Evolutionary conservation across 2,888 invertebrate genomes (phyloP), one percentile per base, ranked within the genome.

Genomic region (Hypolimnas misippus): DNA sequence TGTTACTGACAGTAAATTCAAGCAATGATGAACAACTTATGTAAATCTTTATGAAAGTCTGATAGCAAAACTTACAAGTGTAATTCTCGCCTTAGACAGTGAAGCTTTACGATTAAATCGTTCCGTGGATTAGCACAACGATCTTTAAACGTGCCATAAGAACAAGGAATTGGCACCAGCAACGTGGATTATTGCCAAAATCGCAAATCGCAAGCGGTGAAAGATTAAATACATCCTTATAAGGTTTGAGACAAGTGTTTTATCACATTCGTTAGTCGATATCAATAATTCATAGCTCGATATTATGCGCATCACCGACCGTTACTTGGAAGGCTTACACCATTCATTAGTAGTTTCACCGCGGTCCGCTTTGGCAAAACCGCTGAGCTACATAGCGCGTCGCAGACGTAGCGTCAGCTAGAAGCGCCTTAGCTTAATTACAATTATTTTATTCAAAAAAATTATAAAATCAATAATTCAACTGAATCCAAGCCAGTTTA

Each of bases 341-440:
- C 74, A 78, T 86, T 89, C 91, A 92, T 91, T 91, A 89, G 91
- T 90, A 90, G 87, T 91, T 87, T 79, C 74, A 78, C 79, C 88
- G 86, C 86, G 84, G 83, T 75, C 76, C 72, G 84, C 91, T 92
- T 91, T 92, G 91, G 91, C 91, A 91, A 89, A 90, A 89, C 90
- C 91, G 88, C 87, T 89, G 88, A 79, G 85, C 83, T 79, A 88
- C 86, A 88, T 89, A 84, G 84, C 69, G 72, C 79, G 73, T 68
- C 69, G 67, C 49, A 29, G 83, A 83, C 71, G 77, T 62, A 73
- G 35, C 25, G 16, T n/a, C 35, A 35, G 70, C 74, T 78, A 71
- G 78, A 75, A 71, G 68, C 8, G 78, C 46, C 50, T 44, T 29
- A 10, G 21, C 12, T 46, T 21, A 19, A 10, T 8, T 17, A 10